Evolutionary conservation across 2,888 invertebrate species (phyloP), one percentile per base, ranked within the genome.

Genomic region (Mesopsocus fuscifrons): DNA sequence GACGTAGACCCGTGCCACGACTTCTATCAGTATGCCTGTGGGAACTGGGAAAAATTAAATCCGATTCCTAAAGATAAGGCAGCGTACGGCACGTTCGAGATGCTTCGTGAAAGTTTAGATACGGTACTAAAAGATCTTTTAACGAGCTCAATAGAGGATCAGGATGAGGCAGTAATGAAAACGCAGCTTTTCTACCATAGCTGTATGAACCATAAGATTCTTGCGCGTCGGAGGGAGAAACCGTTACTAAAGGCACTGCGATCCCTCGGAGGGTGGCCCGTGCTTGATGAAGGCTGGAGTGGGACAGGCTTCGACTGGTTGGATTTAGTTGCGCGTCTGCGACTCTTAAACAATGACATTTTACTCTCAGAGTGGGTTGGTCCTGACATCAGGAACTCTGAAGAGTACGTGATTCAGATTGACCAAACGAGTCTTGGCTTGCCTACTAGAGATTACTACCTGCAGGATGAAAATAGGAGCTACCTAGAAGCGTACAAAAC

Each of bases 301-400:
- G 57, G 64, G 4, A 58, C 59, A 1, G 59, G 66, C 17, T 84
- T 83, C 52, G 73, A 82, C 54, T 77, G 82, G 74, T 63, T 81
- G 34, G 72, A 69, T 54, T 61, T 81, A 46, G 72, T 83, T 57
- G 84, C 82, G 1, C 72, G 74, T 47, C 56, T 85, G 13, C 67
- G 84, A 44, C 65, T 82, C 22, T 83, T 76, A 55, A 89, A 89
- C 59, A 88, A 87, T 54, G 84, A 85, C 48, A 77, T 88, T 45
- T 64, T 91, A 1, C 72, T 91, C 49, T 77, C 85, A 0, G 77
- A 84, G 57, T 84, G 83, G 80, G 84, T 92, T 32, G 88, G 87
- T 9, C 84, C 91, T 0, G 92, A 95, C 57, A 87, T 92, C 45
- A 87, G 87, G 57, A 85, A 92, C 59, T 89, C 92, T 4, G 79